A percentile compares a stretch with the other conserved stretches of the same genome.
These are phyloP conservation scores for Scaptomyza parva DNA, from an alignment of 2,888 invertebrate genomes.

Conservation along the genomic window DNA sequence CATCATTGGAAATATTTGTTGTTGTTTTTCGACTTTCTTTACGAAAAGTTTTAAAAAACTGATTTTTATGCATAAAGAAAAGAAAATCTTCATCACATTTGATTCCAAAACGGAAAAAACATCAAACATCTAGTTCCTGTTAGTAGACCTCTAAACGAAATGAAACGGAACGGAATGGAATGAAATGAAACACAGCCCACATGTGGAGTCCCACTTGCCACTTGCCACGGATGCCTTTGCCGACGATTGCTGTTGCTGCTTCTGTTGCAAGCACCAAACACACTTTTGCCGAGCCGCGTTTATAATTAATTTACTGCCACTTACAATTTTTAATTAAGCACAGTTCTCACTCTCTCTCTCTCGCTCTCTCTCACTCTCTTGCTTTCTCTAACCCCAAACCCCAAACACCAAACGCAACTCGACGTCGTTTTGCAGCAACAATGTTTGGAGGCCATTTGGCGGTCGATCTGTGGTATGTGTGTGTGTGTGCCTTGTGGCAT, in stretches of 20 bases:
- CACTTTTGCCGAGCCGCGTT: conserved; percentile 72
- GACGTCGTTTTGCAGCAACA: conserved; percentile 4
- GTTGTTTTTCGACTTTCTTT: too few species aligned
- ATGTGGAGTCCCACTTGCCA: too few species aligned
- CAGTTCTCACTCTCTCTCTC: conserved; percentile 46
- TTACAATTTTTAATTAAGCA: conserved; percentile 79
- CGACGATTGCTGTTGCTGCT: conserved; percentile 25
- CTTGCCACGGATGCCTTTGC: too few species aligned
- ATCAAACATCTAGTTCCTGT: too few species aligned
- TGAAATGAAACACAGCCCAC: too few species aligned
- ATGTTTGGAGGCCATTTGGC: conserved; percentile 32
- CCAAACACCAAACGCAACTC: neutral
- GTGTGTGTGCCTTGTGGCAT: conserved; percentile 3
- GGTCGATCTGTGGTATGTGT: neutral
- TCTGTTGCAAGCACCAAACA: conserved; percentile 71
- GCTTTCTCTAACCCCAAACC: conserved; percentile 38
- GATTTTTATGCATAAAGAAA: too few species aligned
- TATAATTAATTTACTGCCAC: conserved; percentile 78
- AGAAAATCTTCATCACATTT: too few species aligned
- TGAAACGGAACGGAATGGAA: too few species aligned
- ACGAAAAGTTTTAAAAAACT: too few species aligned
- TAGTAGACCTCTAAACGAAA: too few species aligned
- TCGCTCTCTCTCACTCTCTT: conserved; percentile 31
- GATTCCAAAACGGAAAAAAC: too few species aligned
- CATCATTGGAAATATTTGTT: too few species aligned